Base-by-base conservation (phyloP, 2,888 invertebrate species). In the Dinocampus coccinellae region DNA sequence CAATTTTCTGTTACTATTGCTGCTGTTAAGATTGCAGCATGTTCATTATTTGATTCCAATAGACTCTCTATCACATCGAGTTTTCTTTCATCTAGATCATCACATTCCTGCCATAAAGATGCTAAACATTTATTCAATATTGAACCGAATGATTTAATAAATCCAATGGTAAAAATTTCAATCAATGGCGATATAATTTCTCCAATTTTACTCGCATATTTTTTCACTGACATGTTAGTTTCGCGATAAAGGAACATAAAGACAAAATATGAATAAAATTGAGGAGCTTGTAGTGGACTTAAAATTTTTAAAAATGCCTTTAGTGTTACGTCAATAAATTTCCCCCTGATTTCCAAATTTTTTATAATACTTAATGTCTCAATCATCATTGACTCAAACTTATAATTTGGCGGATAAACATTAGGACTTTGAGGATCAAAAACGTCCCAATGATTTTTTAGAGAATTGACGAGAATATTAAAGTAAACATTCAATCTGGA, bases 371-470 rank as follows among this genome's bases (percentile, higher is more conserved):
- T 13, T 34, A 52, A 33, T 11, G 72, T n/a, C 4, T 42, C 0
- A 4, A 60, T 24, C n/a, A 53, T 42, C 71, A 76, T 16, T 2
- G 6, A 0, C 0, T 55, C 61, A 1, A 77, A 26, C 1, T 61
- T 20, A 3, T 70, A 22, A 34, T 81, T 83, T 0, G 76, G 58
- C 0, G 81, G 79, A 26, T 66, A 76, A 11, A 65, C 74, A 16
- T 24, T 42, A 0, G 52, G 7, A 9, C 22, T n/a, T 1, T 69
- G 61, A 0, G 74, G 33, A 47, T 77, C 55, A 0, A 73, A 29
- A 4, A 68, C 20, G 42, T 82, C 52, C 82, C 81, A 83, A 0
- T 74, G 3, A 3, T 6, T 52, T 16, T 7, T 66, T 3, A 83
- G 20, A 0, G 24, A 26, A 0, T 73, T 13, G 0, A 0, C 10